Percentiles rank a stretch among this genome's conserved stretches.
These are phyloP conservation scores for Ptychoptera contaminata DNA, from an alignment of 2,888 invertebrate genomes.

Conservation along the genomic window DNA sequence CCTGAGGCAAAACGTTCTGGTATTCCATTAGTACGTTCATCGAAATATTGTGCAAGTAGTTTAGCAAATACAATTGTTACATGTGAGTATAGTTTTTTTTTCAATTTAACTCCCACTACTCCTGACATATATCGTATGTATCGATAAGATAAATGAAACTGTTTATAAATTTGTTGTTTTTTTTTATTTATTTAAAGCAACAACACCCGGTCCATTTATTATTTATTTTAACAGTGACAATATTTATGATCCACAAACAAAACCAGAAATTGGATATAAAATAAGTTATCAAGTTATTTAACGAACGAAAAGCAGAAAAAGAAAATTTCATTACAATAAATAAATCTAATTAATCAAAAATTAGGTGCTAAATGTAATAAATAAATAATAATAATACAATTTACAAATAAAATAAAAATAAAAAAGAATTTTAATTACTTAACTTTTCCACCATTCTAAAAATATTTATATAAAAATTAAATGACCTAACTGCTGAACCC, in stretches of 20 bases:
- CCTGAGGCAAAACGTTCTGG: conserved; percentile 35
- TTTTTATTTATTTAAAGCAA: conserved; percentile 27
- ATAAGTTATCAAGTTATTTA: conserved; percentile 15
- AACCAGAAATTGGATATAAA: conserved; percentile 21
- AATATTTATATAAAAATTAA: too few species aligned
- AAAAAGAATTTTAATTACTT: too few species aligned
- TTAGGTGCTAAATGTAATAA: too few species aligned
- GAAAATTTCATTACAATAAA: neutral
- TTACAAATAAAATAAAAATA: too few species aligned
- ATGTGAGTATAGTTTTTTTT: conserved; percentile 5
- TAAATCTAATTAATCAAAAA: too few species aligned
- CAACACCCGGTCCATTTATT: conserved; percentile 41
- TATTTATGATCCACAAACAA: conserved; percentile 16
- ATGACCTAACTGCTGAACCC: too few species aligned
- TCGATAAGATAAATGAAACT: neutral
- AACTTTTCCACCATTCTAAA: too few species aligned
- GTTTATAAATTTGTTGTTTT: too few species aligned
- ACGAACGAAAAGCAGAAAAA: neutral
- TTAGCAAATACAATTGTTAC: conserved; percentile 14
- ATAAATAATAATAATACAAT: too few species aligned
- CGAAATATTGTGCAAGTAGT: conserved; percentile 24
- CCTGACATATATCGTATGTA: too few species aligned
- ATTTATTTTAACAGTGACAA: conserved; percentile 42
- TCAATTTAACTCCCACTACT: neutral
- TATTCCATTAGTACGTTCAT: conserved; percentile 21